Evolutionary conservation across 2,888 invertebrate genomes (phyloP).

Genomic region (Rugalucina vietnamica): DNA sequence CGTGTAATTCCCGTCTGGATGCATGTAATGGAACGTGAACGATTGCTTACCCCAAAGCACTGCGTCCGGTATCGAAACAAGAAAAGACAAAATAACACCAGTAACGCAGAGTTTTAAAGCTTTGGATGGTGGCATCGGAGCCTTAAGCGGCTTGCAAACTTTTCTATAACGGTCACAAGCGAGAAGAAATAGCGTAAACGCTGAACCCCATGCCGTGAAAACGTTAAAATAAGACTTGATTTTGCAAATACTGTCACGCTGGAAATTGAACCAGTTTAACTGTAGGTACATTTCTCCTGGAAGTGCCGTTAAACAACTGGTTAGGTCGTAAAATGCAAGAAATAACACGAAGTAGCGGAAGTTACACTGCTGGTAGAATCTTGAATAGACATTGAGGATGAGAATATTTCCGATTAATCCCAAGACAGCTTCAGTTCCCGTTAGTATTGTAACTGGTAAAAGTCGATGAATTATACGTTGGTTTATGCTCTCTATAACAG

Average conservation of each 20-base stretch:
- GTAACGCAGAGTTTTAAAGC: neutral
- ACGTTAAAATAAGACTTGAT: conserved; percentile 43
- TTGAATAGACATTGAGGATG: neutral
- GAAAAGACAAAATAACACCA: neutral
- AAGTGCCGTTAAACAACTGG: conserved; percentile 37
- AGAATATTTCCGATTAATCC: conserved; percentile 3
- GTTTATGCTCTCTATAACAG: neutral
- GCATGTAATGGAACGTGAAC: neutral
- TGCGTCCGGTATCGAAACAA: neutral
- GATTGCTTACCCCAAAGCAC: conserved; percentile 3
- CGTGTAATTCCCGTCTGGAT: neutral
- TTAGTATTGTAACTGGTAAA: neutral
- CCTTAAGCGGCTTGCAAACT: neutral
- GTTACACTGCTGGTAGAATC: neutral
- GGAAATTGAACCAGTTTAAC: conserved; percentile 34
- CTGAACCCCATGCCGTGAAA: conserved; percentile 38
- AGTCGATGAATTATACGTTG: neutral
- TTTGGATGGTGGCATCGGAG: neutral
- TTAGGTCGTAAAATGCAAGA: conserved; percentile 39
- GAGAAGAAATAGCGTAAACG: conserved; percentile 18
- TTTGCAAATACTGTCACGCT: conserved; percentile 36
- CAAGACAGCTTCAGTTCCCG: neutral
- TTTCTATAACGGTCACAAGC: conserved; percentile 8
- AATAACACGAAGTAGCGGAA: conserved; percentile 6
- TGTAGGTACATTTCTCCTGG: conserved; percentile 42